Percentiles rank a stretch among this genome's conserved stretches.
These are phyloP conservation scores for Hephaestus fuliginosus DNA, from an alignment of 2,797 vertebrate species.

Conservation along the genomic window DNA sequence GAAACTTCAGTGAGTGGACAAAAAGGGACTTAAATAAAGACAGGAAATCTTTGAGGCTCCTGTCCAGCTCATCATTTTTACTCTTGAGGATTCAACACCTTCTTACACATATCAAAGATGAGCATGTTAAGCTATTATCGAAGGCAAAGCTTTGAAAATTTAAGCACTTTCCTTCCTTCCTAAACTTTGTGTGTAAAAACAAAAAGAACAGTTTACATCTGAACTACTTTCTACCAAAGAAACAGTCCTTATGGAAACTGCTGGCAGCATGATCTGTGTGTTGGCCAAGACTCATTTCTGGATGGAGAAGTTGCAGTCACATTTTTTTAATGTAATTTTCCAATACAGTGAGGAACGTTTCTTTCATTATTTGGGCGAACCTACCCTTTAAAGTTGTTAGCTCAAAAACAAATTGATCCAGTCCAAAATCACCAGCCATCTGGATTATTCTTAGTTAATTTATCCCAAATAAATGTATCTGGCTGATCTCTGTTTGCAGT, in stretches of 20 bases:
- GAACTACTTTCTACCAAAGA: not conserved
- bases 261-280: not conserved
- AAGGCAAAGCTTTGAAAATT: not conserved
- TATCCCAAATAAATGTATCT: conserved; percentile 28
- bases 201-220: not conserved
- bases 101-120: not conserved
- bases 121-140: not conserved
- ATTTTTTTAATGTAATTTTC: no score
- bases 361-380: not conserved
- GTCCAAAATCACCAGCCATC: conserved; percentile 11
- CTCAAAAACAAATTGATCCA: not conserved
- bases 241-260: not conserved
- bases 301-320: not conserved
- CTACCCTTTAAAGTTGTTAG: not conserved
- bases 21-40: no score
- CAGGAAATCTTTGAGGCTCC: no score
- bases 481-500: conserved; percentile 17
- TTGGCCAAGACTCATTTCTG: not conserved
- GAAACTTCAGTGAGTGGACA: no score
- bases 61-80: no score
- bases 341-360: not conserved
- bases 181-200: not conserved
- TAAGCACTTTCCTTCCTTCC: no score
- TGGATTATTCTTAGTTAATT: conserved; percentile 13
- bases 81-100: no score